These are phyloP conservation scores for Buceros bicornis DNA, from an alignment of 2,797 vertebrate genomes.

Conservation along the genomic window DNA sequence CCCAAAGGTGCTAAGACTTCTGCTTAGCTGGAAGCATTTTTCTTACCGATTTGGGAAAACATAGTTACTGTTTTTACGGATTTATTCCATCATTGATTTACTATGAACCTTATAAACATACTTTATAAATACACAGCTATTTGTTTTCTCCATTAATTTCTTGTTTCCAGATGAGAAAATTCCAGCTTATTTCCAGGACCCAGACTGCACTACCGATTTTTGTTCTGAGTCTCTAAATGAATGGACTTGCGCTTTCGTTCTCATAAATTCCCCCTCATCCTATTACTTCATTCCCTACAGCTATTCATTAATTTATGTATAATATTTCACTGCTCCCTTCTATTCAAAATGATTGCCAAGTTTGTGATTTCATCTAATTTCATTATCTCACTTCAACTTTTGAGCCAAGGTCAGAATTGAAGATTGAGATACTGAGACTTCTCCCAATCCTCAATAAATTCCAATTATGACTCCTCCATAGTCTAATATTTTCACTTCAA, in stretches of 20 bases:
- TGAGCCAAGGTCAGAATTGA: slow-evolving; percentile 29
- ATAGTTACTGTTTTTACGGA: background rate
- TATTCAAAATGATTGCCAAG: slow-evolving; percentile 38
- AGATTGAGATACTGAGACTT: background rate
- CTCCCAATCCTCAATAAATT: background rate
- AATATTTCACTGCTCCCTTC: slow-evolving; percentile 3
- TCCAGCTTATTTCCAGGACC: background rate
- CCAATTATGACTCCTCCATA: background rate
- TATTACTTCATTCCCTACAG: slow-evolving; percentile 32
- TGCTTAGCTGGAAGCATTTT: background rate
- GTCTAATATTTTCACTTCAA: background rate
- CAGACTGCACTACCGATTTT: background rate
- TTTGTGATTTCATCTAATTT: slow-evolving; percentile 58
- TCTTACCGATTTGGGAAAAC: background rate
- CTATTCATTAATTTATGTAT: slow-evolving; percentile 44
- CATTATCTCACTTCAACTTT: slow-evolving; percentile 46
- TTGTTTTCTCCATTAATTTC: background rate
- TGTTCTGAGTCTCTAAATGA: background rate
- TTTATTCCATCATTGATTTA: background rate
- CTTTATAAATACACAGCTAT: background rate
- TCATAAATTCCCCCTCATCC: background rate
- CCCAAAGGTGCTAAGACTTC: background rate
- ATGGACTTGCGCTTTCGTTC: background rate
- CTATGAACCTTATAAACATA: background rate
- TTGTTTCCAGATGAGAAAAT: background rate